Evolutionary conservation across 2,888 invertebrate genomes (phyloP).

Genomic region (Clivina fossor): DNA sequence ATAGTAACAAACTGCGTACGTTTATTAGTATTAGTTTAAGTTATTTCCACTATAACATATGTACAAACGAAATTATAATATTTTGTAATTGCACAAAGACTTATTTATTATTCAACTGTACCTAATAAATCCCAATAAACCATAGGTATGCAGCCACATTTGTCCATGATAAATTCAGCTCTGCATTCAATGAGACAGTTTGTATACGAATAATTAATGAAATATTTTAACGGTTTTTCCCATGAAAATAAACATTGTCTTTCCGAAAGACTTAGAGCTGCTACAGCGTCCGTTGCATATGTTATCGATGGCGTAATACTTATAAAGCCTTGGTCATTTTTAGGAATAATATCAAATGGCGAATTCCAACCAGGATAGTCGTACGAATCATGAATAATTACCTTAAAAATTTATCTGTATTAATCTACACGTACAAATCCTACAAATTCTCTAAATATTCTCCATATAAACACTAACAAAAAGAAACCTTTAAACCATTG

Average conservation of each 20-base stretch:
- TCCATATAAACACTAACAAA: too few species aligned
- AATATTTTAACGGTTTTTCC: slow-evolving; percentile 54
- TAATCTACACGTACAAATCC: too few species aligned
- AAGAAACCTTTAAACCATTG: too few species aligned
- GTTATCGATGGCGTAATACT: slow-evolving; percentile 66
- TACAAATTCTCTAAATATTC: slow-evolving; percentile 18
- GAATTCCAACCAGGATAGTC: slow-evolving; percentile 66
- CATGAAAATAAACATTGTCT: slow-evolving; percentile 63
- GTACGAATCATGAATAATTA: slow-evolving; percentile 65
- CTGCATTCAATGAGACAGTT: slow-evolving; percentile 67
- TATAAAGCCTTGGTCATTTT: slow-evolving; percentile 61
- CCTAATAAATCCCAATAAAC: slow-evolving; percentile 54
- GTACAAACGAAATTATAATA: slow-evolving; percentile 45
- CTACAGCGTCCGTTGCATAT: slow-evolving; percentile 61
- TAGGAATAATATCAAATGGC: slow-evolving; percentile 60
- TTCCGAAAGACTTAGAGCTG: slow-evolving; percentile 52
- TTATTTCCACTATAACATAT: slow-evolving; percentile 47
- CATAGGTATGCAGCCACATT: slow-evolving; percentile 65
- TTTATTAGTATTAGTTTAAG: slow-evolving; percentile 19
- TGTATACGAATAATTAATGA: slow-evolving; percentile 60
- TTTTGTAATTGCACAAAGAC: slow-evolving; percentile 45
- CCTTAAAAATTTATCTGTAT: slow-evolving; percentile 50
- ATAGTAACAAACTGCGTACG: slow-evolving; percentile 8
- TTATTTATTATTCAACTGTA: not conserved
- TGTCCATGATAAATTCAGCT: slow-evolving; percentile 51